Percentiles rank a stretch among this genome's conserved stretches.
phyloP scores from a whole-genome alignment of 2,888 invertebrate genomes.

The Ophion slaviceki region DNA sequence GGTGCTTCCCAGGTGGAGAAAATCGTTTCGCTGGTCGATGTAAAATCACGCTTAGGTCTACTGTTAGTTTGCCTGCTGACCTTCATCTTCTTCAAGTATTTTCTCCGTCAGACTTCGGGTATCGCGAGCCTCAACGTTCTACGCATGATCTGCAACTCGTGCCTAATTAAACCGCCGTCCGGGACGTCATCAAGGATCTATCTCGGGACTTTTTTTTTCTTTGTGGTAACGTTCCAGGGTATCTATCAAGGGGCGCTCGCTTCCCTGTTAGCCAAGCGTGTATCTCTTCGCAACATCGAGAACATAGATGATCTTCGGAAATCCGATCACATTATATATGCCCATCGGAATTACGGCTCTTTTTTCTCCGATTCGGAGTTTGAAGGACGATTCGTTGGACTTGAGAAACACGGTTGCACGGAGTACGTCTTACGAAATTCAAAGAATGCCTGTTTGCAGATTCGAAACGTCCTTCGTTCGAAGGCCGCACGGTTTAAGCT shows the following conservation, averaged over 20 bases:
- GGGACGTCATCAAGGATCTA: conserved; percentile 12
- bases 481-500: background rate
- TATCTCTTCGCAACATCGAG: conserved; percentile 7
- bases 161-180: conserved; percentile 7
- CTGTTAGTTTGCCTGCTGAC: conserved; percentile 4
- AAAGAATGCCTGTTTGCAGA: background rate
- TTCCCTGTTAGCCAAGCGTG: conserved; percentile 7
- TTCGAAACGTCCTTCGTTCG: background rate
- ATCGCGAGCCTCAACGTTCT: background rate
- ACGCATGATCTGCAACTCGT: conserved; percentile 23
- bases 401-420: background rate
- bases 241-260: conserved; percentile 36
- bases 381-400: background rate
- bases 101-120: background rate
- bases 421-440: conserved; percentile 1
- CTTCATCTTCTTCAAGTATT: conserved; percentile 16
- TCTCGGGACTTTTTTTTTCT: background rate
- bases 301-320: conserved; percentile 6
- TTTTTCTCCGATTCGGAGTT: background rate
- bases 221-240: conserved; percentile 23
- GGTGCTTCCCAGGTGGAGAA: conserved; percentile 19
- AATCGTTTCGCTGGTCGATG: background rate
- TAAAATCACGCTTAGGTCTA: background rate
- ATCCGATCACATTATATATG: conserved; percentile 15
- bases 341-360: too few relatives aligned